phyloP scores from a whole-genome alignment of 2,797 vertebrate species.

The Remorina albescens region DNA sequence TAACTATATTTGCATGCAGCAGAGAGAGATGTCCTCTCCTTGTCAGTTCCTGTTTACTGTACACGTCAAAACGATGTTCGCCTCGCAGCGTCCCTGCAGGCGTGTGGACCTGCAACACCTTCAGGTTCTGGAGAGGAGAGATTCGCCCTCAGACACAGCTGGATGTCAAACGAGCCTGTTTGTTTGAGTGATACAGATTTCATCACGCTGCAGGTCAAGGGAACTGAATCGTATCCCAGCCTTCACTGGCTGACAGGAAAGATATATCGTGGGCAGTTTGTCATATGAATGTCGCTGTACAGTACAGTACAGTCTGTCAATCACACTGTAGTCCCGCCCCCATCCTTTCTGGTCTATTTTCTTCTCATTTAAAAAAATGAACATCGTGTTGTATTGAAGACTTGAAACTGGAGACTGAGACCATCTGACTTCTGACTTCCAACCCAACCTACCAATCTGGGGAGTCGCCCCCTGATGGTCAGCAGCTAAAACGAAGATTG shows the following conservation, averaged over 20 bases:
- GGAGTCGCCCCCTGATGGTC: no score
- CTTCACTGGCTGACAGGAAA: neutral
- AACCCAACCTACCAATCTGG: no score
- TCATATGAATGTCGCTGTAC: no score
- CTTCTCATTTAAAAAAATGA: no score
- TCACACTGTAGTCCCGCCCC: no score
- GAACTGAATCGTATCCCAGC: neutral
- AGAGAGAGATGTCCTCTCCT: neutral
- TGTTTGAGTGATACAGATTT: neutral
- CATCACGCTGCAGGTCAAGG: neutral
- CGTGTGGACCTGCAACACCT: neutral
- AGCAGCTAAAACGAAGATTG: no score
- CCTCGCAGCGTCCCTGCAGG: no score
- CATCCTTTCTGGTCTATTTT: no score
- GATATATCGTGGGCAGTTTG: neutral
- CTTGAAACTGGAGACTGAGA: no score
- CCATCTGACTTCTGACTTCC: no score
- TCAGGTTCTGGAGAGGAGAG: neutral
- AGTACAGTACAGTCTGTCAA: no score
- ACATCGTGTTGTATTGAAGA: no score
- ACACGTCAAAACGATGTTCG: neutral
- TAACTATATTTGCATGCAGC: conserved; percentile 1
- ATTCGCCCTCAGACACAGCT: neutral
- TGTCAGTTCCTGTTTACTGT: neutral
- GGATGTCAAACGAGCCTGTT: neutral